Percentiles rank a stretch among this genome's conserved stretches.
phyloP scores from a whole-genome alignment of 1,140 invertebrate genomes.

The Pomacea maculata region DNA sequence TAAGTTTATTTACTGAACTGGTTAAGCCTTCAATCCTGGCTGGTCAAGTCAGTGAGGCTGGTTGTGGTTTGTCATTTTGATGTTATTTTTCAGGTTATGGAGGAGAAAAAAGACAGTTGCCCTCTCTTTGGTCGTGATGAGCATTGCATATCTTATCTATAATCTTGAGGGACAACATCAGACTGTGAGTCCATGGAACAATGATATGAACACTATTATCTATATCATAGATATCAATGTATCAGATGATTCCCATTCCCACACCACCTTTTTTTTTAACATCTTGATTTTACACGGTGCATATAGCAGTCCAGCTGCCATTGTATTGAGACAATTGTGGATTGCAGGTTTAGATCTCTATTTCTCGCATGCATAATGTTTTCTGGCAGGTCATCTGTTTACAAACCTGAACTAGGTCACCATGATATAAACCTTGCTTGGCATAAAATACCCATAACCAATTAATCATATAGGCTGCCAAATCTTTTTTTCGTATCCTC shows the following conservation, averaged over 20 bases:
- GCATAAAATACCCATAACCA: not conserved
- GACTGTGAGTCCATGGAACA: slow-evolving; percentile 60
- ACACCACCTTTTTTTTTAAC: not conserved
- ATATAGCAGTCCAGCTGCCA: not conserved
- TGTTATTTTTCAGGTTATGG: slow-evolving; percentile 59
- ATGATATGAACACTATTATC: not conserved
- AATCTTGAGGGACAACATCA: slow-evolving; percentile 72
- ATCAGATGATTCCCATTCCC: not conserved
- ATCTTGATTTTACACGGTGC: not conserved
- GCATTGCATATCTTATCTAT: slow-evolving; percentile 64
- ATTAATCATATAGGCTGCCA: not conserved
- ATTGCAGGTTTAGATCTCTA: not conserved
- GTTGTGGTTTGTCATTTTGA: too few species aligned
- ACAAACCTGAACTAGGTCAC: not conserved
- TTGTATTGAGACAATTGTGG: not conserved
- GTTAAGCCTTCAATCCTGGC: too few species aligned
- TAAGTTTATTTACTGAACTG: too few species aligned
- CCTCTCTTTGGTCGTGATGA: slow-evolving; percentile 59
- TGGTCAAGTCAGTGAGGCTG: too few species aligned
- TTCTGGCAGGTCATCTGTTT: not conserved
- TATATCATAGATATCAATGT: not conserved
- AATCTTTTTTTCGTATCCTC: slow-evolving; percentile 35
- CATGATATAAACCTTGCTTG: too few species aligned
- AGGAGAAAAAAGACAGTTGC: slow-evolving; percentile 60
- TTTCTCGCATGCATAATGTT: not conserved